Evolutionary conservation across 2,113 vertebrate species (phyloP).

Genomic region (Sinosuthora webbiana): DNA sequence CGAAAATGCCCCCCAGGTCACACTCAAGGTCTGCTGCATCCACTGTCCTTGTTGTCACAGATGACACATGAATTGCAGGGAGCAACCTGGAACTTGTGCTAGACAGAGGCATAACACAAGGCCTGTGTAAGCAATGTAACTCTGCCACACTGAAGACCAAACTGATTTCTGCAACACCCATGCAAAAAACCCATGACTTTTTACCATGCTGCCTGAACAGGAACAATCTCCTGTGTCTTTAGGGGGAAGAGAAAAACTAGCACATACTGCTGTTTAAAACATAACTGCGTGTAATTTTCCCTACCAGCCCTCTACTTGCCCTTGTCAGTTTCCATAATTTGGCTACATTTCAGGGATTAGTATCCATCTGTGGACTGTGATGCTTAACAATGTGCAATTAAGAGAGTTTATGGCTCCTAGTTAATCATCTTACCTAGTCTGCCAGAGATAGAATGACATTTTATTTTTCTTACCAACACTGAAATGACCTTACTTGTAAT

Average conservation of each 20-base stretch:
- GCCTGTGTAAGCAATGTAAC: neutral
- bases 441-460: neutral
- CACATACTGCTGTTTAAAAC: neutral
- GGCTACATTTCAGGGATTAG: neutral
- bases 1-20: neutral
- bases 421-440: neutral
- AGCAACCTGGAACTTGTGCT: neutral
- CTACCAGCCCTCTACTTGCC: neutral
- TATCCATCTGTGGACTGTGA: neutral
- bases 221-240: neutral
- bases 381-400: neutral
- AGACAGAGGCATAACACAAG: neutral
- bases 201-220: neutral
- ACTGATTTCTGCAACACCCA: neutral
- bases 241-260: neutral
- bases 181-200: neutral
- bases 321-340: neutral
- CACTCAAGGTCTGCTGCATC: neutral
- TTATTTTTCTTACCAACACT: neutral
- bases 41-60: neutral
- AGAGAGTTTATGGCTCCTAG: neutral
- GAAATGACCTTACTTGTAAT: neutral
- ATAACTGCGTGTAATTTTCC: neutral
- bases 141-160: neutral
- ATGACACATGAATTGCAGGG: rapidly evolving